Evolutionary conservation across 2,797 vertebrate species (phyloP).

Genomic region (Paguma larvata): DNA sequence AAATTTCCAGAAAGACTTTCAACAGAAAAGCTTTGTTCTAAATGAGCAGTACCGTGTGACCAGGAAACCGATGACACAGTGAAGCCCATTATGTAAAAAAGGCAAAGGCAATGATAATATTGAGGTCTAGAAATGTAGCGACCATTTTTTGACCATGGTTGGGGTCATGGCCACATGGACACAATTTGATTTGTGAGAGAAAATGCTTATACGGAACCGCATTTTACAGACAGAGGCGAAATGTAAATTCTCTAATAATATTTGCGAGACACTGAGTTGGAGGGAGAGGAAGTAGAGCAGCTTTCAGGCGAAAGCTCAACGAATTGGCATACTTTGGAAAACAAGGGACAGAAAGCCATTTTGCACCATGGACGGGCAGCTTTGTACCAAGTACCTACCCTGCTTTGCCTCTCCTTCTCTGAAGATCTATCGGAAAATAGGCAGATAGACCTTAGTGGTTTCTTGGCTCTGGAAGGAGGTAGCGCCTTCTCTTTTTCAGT

Average conservation of each 20-base stretch:
- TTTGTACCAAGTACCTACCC: not conserved
- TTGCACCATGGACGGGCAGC: not conserved
- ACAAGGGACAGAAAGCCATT: not conserved
- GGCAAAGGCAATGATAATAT: not conserved
- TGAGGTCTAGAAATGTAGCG: not conserved
- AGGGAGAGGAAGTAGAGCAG: not conserved
- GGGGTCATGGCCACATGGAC: not conserved
- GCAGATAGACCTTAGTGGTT: not conserved
- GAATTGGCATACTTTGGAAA: not conserved
- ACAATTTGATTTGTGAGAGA: not conserved
- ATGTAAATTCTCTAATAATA: not conserved
- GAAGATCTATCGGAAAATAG: not conserved
- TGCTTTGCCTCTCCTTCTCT: not conserved
- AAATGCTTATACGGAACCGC: not conserved
- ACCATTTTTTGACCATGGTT: not conserved
- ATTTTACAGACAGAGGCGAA: not conserved
- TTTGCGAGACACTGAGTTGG: not conserved
- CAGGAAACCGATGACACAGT: not conserved
- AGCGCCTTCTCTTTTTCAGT: not conserved
- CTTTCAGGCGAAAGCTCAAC: not conserved
- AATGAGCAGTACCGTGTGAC: not conserved
- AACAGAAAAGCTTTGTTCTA: not conserved
- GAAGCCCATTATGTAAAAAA: not conserved
- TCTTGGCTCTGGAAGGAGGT: not conserved
- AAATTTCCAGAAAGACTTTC: not conserved